A percentile compares a stretch with the other conserved stretches of the same genome.
Evolutionary conservation across 2,113 vertebrate species (phyloP).

Genomic region (Glaucomys volans): DNA sequence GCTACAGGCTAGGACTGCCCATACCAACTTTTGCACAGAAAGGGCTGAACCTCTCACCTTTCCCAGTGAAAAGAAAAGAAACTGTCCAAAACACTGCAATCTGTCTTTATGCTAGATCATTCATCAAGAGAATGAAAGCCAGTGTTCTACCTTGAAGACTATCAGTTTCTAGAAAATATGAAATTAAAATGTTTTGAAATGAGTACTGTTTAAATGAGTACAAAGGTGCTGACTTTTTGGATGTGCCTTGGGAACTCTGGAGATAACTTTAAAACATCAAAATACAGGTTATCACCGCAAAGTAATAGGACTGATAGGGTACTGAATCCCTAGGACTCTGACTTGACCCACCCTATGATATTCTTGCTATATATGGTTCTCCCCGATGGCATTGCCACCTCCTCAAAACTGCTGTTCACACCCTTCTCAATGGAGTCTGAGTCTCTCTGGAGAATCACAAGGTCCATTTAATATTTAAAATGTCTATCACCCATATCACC

Average conservation of each 20-base stretch:
- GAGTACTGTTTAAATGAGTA: not conserved
- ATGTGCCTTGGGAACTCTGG: not conserved
- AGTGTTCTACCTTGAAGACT: not conserved
- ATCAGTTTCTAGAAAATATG: not conserved
- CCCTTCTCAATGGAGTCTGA: not conserved
- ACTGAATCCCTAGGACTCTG: not conserved
- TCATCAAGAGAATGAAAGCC: not conserved
- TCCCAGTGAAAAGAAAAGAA: not conserved
- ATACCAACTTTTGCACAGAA: not conserved
- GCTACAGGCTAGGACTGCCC: not conserved
- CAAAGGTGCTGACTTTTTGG: not conserved
- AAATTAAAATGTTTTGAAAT: conserved; percentile 13
- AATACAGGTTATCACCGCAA: not conserved
- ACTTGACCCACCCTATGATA: not conserved
- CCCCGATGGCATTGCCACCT: not conserved
- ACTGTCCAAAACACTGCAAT: not conserved
- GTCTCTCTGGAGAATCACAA: not conserved
- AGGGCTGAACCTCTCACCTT: not conserved
- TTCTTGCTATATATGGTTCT: too few species aligned
- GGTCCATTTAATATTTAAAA: not conserved
- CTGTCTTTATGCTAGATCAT: too few species aligned
- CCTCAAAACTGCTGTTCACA: not conserved
- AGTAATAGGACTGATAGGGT: not conserved
- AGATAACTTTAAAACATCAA: conserved; percentile 15
- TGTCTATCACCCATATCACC: not conserved